These are phyloP conservation scores for Leptinotarsa defecta DNA, from an alignment of 1,140 invertebrate species.

Conservation along the genomic window DNA sequence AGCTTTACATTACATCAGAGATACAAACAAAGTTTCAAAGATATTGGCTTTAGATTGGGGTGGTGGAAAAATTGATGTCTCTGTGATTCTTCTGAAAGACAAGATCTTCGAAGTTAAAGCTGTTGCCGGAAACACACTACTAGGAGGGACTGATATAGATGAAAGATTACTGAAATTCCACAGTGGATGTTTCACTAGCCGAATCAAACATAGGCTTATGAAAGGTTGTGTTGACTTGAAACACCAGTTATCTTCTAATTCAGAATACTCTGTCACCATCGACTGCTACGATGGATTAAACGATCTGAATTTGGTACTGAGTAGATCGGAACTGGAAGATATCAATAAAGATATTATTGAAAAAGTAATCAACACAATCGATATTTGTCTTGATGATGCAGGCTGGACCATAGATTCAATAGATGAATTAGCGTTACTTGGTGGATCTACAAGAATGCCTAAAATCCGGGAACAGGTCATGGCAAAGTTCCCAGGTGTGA, in stretches of 20 bases:
- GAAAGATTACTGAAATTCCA: slow-evolving; percentile 31
- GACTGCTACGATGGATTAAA: slow-evolving; percentile 27
- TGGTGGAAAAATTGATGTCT: slow-evolving; percentile 80
- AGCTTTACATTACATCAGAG: slow-evolving; percentile 65
- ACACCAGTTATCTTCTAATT: neutral
- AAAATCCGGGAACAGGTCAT: slow-evolving; percentile 21
- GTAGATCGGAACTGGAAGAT: slow-evolving; percentile 9
- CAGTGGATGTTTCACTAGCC: neutral
- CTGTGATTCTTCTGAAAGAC: slow-evolving; percentile 75
- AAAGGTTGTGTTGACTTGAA: slow-evolving; percentile 15
- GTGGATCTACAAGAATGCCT: slow-evolving; percentile 31
- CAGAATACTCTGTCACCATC: slow-evolving; percentile 4
- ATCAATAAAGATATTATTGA: slow-evolving; percentile 7
- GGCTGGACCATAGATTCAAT: slow-evolving; percentile 16
- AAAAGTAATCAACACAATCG: slow-evolving; percentile 24
- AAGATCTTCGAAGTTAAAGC: slow-evolving; percentile 70
- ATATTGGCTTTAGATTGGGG: slow-evolving; percentile 66
- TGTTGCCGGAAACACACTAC: slow-evolving; percentile 69
- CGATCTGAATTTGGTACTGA: slow-evolving; percentile 19
- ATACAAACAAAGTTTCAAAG: neutral
- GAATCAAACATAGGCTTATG: slow-evolving; percentile 16
- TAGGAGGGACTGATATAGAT: slow-evolving; percentile 76
- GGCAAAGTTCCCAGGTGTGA: neutral
- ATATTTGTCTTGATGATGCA: slow-evolving; percentile 31
- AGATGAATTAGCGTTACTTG: slow-evolving; percentile 26